Evolutionary conservation across 2,113 vertebrate genomes (phyloP).

Genomic region (Anhinga rufa): DNA sequence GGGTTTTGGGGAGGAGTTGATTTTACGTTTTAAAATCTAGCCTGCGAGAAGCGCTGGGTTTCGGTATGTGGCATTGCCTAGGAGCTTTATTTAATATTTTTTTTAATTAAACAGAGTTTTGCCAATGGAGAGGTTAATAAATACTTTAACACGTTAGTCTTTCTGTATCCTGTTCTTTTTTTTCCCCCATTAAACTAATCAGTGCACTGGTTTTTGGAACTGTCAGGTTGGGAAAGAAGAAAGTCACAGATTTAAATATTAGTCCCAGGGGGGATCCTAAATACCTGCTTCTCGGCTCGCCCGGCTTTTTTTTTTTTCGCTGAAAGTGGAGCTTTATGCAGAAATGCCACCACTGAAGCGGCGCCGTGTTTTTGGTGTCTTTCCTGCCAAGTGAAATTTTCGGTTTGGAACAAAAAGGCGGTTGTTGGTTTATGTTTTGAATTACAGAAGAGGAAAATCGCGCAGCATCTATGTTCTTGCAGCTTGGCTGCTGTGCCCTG

Average conservation of each 20-base stretch:
- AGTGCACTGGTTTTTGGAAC: background rate
- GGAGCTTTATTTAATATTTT: background rate
- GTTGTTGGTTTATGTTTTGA: background rate
- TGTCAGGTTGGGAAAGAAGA: background rate
- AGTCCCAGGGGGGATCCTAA: background rate
- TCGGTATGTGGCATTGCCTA: background rate
- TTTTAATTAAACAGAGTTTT: background rate
- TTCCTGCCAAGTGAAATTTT: background rate
- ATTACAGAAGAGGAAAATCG: background rate
- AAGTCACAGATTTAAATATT: background rate
- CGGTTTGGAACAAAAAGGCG: background rate
- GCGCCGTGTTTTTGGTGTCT: background rate
- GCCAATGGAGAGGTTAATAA: background rate
- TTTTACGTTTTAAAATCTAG: background rate
- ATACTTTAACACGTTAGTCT: background rate
- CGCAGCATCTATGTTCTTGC: background rate
- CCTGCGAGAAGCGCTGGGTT: background rate
- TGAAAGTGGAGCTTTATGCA: background rate
- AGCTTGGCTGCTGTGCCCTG: background rate
- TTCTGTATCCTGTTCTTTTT: background rate
- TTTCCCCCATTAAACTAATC: background rate
- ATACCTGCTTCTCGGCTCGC: background rate
- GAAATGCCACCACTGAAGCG: rapidly evolving
- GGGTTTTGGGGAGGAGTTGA: background rate
- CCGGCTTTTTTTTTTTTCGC: background rate